Evolutionary conservation across 2,113 vertebrate genomes (phyloP).

Genomic region (Tichodroma muraria): DNA sequence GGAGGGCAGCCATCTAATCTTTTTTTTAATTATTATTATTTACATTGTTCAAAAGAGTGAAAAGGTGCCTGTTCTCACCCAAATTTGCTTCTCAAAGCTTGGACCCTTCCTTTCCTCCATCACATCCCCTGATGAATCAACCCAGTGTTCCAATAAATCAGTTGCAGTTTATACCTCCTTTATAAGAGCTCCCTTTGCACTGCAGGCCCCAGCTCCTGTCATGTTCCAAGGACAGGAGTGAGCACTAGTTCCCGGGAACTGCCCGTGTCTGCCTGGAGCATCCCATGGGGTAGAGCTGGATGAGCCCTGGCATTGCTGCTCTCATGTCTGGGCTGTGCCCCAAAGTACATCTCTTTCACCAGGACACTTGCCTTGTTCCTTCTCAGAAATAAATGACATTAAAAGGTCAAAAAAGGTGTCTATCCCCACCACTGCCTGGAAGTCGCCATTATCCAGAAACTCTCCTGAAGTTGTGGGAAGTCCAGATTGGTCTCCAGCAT

Average conservation of each 20-base stretch:
- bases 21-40: conserved; percentile 9
- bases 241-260: neutral
- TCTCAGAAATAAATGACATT: neutral
- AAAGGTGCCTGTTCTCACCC: conserved; percentile 40
- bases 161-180: neutral
- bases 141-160: neutral
- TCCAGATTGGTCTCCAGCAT: neutral
- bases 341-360: neutral
- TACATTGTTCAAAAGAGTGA: conserved; percentile 25
- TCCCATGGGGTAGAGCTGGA: neutral
- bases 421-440: neutral
- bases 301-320: conserved; percentile 16
- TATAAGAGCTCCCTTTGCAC: neutral
- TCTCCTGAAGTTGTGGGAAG: neutral
- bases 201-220: neutral
- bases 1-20: neutral
- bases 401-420: neutral
- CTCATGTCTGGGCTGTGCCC: neutral
- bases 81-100: neutral
- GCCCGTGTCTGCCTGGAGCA: neutral
- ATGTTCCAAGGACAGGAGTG: neutral
- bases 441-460: neutral
- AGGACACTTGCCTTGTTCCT: neutral
- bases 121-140: neutral
- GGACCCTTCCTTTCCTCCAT: neutral